Conservation (phyloP, 2,888 invertebrate species). For the Hetaerina titia region DNA sequence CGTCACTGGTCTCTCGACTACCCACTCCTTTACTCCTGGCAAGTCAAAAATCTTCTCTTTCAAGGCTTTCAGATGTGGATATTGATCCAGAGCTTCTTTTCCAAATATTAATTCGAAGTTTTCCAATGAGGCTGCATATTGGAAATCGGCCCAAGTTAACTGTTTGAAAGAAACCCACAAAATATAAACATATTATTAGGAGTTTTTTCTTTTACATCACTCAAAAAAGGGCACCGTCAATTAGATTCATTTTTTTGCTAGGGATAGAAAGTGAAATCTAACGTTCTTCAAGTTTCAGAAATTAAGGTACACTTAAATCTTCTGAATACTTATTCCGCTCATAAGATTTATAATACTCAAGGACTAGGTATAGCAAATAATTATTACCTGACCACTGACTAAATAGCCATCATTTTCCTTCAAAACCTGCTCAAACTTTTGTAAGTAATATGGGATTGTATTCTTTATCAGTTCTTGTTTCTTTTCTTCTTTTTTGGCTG, state of each 20-base stretch:
- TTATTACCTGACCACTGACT: constrained; percentile 78
- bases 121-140: constrained; percentile 80
- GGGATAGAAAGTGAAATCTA: neutral
- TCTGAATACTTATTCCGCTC: too few species aligned
- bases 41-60: constrained; percentile 79
- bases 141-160: constrained; percentile 82
- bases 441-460: constrained; percentile 80
- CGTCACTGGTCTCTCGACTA: constrained; percentile 80
- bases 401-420: constrained; percentile 79
- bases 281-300: too few species aligned
- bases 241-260: too few species aligned
- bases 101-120: constrained; percentile 80
- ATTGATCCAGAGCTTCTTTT: constrained; percentile 78
- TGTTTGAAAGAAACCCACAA: constrained; percentile 73
- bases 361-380: neutral
- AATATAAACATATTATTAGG: too few species aligned
- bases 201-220: too few species aligned
- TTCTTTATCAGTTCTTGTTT: constrained; percentile 79
- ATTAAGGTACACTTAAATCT: too few species aligned
- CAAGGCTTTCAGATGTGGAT: constrained; percentile 79
- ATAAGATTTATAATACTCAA: too few species aligned
- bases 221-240: too few species aligned
- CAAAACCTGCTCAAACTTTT: constrained; percentile 80
- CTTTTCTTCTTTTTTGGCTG: constrained; percentile 79
- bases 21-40: constrained; percentile 80